These are phyloP conservation scores for Siniperca scherzeri DNA, from an alignment of 2,797 vertebrate genomes.

Conservation along the genomic window DNA sequence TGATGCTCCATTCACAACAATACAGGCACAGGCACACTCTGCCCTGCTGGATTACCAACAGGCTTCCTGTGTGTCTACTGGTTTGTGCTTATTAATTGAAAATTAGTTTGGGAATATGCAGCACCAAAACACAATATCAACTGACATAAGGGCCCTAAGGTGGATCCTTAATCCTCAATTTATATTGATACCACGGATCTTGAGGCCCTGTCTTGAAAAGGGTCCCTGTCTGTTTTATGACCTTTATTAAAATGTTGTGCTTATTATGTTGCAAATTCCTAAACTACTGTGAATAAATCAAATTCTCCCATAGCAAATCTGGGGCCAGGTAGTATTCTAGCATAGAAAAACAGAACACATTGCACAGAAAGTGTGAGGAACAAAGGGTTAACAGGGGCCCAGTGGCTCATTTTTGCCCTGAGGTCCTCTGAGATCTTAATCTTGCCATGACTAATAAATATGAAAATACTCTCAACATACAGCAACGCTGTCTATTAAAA, in stretches of 20 bases:
- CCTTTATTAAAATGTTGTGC: neutral
- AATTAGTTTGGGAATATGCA: neutral
- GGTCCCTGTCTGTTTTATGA: neutral
- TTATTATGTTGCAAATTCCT: neutral
- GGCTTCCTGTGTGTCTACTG: neutral
- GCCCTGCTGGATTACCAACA: neutral
- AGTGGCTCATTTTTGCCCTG: neutral
- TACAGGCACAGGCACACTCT: neutral
- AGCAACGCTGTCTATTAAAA: neutral
- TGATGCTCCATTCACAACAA: neutral
- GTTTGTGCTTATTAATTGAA: neutral
- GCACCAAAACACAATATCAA: neutral
- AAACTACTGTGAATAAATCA: neutral
- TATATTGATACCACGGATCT: neutral
- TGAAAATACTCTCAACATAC: neutral
- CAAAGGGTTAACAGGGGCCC: neutral
- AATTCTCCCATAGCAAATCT: neutral
- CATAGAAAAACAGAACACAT: neutral
- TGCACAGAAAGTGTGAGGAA: neutral
- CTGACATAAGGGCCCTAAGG: neutral
- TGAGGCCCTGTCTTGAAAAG: neutral
- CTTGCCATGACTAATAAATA: neutral
- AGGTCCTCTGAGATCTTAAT: neutral
- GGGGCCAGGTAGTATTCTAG: neutral
- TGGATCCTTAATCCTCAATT: neutral